A percentile compares a stretch with the other conserved stretches of the same genome.
Conservation (phyloP, 2,113 vertebrate species). For the Engraulis encrasicolus region DNA sequence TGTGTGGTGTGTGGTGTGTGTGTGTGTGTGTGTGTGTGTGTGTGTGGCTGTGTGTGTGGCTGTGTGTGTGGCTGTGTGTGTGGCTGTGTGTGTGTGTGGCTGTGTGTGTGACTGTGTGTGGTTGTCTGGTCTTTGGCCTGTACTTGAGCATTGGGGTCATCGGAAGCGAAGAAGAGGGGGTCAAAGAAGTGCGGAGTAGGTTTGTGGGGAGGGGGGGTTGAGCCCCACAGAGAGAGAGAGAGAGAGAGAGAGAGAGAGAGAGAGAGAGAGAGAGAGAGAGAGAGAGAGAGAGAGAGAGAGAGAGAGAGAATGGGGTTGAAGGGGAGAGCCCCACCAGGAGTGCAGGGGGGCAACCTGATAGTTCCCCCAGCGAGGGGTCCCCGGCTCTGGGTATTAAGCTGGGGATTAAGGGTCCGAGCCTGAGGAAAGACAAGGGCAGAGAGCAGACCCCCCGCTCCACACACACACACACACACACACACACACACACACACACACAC, state of each 20-base stretch:
- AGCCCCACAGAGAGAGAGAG: constrained; percentile 41
- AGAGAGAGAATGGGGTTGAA: constrained; percentile 22
- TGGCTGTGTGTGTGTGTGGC: too few species aligned
- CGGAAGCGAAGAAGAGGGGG: constrained; percentile 17
- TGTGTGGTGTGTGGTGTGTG: too few species aligned
- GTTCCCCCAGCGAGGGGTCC: constrained; percentile 37
- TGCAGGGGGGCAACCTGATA: constrained; percentile 50
- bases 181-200: background rate
- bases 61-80: background rate
- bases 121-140: background rate
- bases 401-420: constrained; percentile 52
- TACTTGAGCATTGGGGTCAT: background rate
- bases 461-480: background rate
- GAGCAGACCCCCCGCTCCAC: constrained; percentile 17
- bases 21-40: too few species aligned
- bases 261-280: too few species aligned
- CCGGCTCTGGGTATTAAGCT: constrained; percentile 51
- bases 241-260: too few species aligned
- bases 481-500: constrained; percentile 17
- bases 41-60: background rate
- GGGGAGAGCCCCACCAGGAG: constrained; percentile 42
- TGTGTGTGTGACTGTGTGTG: background rate
- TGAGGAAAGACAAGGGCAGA: constrained; percentile 47
- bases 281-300: too few species aligned
- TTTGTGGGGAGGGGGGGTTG: constrained; percentile 28